Conservation (phyloP, 30 jellyfish, hydroid and myxozoan genomes). For the Morbakka virulenta region DNA sequence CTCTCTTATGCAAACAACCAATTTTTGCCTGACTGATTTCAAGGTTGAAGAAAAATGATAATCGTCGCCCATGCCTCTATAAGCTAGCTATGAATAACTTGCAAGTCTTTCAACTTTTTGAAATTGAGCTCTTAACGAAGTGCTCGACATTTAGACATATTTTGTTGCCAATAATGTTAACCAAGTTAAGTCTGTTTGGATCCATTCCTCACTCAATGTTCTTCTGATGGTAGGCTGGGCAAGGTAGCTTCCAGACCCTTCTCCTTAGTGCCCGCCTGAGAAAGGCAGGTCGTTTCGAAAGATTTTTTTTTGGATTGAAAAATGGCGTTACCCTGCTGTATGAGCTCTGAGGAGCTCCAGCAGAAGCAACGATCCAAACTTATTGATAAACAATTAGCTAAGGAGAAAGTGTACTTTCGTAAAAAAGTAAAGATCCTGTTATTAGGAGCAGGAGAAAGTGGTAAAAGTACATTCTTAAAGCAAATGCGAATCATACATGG, state of each 20-base stretch:
- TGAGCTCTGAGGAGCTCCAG: constrained; percentile 86
- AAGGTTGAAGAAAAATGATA: too few species aligned
- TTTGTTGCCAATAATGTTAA: too few species aligned
- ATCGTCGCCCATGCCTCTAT: too few species aligned
- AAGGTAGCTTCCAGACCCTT: not conserved
- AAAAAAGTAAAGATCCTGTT: constrained; percentile 92
- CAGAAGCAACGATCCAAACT: constrained; percentile 86
- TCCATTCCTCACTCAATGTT: too few species aligned
- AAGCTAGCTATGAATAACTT: too few species aligned
- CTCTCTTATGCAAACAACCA: too few species aligned
- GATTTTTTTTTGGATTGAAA: not conserved
- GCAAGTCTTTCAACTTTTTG: too few species aligned
- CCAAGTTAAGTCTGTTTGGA: too few species aligned
- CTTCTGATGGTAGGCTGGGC: too few species aligned
- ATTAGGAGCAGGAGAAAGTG: constrained; percentile 99
- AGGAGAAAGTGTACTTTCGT: constrained; percentile 84
- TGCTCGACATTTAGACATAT: too few species aligned
- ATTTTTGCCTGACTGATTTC: too few species aligned
- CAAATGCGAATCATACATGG: constrained; percentile 99
- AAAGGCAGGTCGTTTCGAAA: not conserved
- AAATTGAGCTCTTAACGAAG: too few species aligned
- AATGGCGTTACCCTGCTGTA: constrained; percentile 97
- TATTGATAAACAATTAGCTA: constrained; percentile 91
- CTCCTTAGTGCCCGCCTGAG: not conserved
- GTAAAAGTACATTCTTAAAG: constrained; percentile 95